Evolutionary conservation across 2,888 invertebrate species (phyloP), one percentile per base, ranked within the genome.

Genomic region (Mimas tiliae): DNA sequence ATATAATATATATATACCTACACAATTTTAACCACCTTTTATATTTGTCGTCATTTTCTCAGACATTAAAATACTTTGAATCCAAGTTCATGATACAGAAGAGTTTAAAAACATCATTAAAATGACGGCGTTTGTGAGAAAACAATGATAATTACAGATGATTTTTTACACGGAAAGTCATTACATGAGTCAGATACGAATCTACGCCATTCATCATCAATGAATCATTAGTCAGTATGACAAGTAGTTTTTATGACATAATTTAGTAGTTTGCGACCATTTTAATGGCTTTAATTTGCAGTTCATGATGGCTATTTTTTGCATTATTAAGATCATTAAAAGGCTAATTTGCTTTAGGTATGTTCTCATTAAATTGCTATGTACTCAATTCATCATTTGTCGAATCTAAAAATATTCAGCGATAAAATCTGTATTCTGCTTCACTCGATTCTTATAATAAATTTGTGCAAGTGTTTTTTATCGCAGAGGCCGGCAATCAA

Each of bases 71-170:
- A 52, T 12, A 27, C 27, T 27, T 14, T 52, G 9, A 33, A 52
- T 52, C 27, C 19, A 11, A 51, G 9, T 52, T 27, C 52, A 52
- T 33, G 27, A 14, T 52, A 33, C 21, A 52, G 14, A 14, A n/a
- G 7, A 48, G 14, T n/a, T 33, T 58, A 11, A 58, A 42, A 38
- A 19, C 19, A 38, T 58, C 58, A 42, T 58, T 58, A 16, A 42
- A 19, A 38, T 55, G 11, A 55, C 34, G 42, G 8, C 16, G 34
- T 11, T 58, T 58, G 58, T 19, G 58, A 58, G 58, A 58, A 16
- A 58, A 58, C 42, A 58, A 58, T 58, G 58, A 58, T 58, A 58
- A 58, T 58, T 58, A 52, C 14, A 42, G 38, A 42, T 38, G 38
- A 42, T 38, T 58, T 58, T 58, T 58, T 42, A 38, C 42, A 42